Percentiles rank a stretch among this genome's conserved stretches.
Evolutionary conservation across 2,113 vertebrate species (phyloP).

Genomic region (Thinocorus orbignyianus): DNA sequence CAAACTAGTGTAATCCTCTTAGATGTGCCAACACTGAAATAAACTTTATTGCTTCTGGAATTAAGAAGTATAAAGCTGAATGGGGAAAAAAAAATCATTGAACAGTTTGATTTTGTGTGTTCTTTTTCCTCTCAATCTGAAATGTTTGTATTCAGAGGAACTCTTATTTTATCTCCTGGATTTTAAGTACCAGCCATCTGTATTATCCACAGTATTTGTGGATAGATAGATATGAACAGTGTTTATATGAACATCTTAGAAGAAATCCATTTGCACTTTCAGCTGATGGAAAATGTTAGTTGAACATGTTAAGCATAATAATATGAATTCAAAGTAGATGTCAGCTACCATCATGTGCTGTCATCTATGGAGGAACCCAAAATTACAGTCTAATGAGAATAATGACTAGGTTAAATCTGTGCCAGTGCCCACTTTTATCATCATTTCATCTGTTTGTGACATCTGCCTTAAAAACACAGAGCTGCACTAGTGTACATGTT

Average conservation of each 20-base stretch:
- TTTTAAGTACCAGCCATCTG: not conserved
- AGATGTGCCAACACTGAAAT: slow-evolving; percentile 25
- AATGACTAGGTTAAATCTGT: slow-evolving; percentile 38
- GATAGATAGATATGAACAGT: not conserved
- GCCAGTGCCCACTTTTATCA: slow-evolving; percentile 29
- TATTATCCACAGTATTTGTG: not conserved
- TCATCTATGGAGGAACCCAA: not conserved
- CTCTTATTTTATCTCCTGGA: not conserved
- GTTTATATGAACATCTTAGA: not conserved
- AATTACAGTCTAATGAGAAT: slow-evolving; percentile 51
- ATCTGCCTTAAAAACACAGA: not conserved
- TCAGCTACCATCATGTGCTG: slow-evolving; percentile 3
- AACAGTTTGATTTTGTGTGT: not conserved
- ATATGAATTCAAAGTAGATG: not conserved
- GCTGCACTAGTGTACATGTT: not conserved
- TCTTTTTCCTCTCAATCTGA: not conserved
- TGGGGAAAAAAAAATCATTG: not conserved
- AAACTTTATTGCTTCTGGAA: slow-evolving; percentile 38
- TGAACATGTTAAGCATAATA: slow-evolving; percentile 5
- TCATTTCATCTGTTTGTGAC: slow-evolving; percentile 26
- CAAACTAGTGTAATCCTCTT: slow-evolving; percentile 38
- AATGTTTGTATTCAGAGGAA: not conserved
- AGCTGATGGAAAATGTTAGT: slow-evolving; percentile 13
- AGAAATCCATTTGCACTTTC: not conserved
- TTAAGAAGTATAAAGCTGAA: slow-evolving; percentile 39